phyloP scores from a whole-genome alignment of 1,140 invertebrate genomes.

The Cydia amplana region DNA sequence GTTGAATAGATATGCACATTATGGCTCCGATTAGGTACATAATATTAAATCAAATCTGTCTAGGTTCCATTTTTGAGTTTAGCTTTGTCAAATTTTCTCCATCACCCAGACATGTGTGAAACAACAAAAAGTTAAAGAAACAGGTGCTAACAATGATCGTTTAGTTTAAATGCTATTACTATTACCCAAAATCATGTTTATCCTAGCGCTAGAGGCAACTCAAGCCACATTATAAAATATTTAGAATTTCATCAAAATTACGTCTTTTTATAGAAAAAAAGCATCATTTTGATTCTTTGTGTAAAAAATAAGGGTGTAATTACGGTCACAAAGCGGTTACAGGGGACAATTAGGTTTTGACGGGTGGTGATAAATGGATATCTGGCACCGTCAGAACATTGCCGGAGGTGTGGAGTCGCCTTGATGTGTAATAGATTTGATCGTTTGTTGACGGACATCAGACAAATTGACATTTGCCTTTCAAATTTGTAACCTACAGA shows the following conservation, averaged over 20 bases:
- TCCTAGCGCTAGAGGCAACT: background rate
- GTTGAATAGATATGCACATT: too few species aligned
- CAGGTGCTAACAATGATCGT: background rate
- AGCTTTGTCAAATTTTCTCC: background rate
- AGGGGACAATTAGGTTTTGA: slow-evolving; percentile 38
- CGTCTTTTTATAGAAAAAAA: slow-evolving; percentile 19
- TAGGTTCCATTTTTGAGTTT: background rate
- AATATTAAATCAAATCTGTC: too few species aligned
- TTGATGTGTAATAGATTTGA: slow-evolving; percentile 18
- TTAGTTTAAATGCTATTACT: slow-evolving; percentile 3
- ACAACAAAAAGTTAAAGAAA: background rate
- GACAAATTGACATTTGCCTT: background rate
- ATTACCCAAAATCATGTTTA: slow-evolving; percentile 10
- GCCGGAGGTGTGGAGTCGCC: slow-evolving; percentile 31
- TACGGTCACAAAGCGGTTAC: slow-evolving; percentile 36
- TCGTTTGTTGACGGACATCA: background rate
- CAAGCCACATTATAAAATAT: slow-evolving; percentile 28
- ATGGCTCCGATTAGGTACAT: too few species aligned
- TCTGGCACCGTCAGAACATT: slow-evolving; percentile 8
- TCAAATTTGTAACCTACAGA: background rate
- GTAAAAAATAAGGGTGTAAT: slow-evolving; percentile 35
- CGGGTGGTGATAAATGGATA: slow-evolving; percentile 35
- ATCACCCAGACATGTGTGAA: background rate
- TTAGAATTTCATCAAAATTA: slow-evolving; percentile 30
- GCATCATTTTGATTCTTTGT: slow-evolving; percentile 18